These are phyloP conservation scores for Magallana nippona DNA, from an alignment of 2,888 invertebrate genomes.

Conservation along the genomic window DNA sequence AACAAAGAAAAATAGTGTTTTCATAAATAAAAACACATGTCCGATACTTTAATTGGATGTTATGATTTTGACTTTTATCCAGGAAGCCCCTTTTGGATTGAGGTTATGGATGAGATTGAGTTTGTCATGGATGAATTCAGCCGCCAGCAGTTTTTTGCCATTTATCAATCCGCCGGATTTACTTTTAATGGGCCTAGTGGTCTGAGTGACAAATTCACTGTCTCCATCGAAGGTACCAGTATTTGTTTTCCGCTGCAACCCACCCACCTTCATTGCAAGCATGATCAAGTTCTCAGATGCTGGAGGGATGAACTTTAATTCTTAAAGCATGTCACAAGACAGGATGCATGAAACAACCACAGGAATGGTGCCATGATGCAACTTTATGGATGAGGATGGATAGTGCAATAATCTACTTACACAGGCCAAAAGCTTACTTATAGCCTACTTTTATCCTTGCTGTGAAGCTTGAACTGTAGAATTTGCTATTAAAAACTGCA, in stretches of 20 bases:
- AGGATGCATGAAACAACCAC: background rate
- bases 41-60: too few relatives aligned
- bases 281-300: background rate
- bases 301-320: background rate
- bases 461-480: too few relatives aligned
- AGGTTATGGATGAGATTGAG: slow-evolving; percentile 75
- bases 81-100: slow-evolving; percentile 76
- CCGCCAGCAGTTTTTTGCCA: slow-evolving; percentile 46
- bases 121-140: slow-evolving; percentile 45
- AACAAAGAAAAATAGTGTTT: too few relatives aligned
- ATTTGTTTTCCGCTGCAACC: too few relatives aligned
- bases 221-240: slow-evolving; percentile 47
- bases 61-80: slow-evolving; percentile 8
- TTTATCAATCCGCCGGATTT: slow-evolving; percentile 44
- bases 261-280: background rate
- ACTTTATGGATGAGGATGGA: background rate
- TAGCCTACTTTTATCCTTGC: too few relatives aligned
- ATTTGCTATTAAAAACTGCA: too few relatives aligned
- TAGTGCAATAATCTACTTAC: too few relatives aligned
- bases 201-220: slow-evolving; percentile 37
- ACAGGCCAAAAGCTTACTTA: too few relatives aligned
- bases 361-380: background rate
- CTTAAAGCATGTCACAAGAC: background rate
- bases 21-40: too few relatives aligned
- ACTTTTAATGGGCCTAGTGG: slow-evolving; percentile 47